Evolutionary conservation across 2,888 invertebrate genomes (phyloP).

Genomic region (Pandemis heparana): DNA sequence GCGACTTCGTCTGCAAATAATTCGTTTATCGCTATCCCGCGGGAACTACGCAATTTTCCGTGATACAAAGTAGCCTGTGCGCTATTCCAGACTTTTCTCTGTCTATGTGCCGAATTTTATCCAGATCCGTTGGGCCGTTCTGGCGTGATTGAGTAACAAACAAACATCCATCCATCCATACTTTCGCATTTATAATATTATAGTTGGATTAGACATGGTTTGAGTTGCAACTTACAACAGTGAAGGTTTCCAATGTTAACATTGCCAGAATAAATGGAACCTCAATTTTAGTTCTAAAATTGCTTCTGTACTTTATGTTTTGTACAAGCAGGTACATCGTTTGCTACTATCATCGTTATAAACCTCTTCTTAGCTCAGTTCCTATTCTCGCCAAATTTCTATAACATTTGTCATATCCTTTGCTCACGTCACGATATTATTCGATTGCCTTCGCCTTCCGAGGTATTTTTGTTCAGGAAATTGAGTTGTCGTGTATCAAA

Average conservation of each 20-base stretch:
- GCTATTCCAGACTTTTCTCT: no score
- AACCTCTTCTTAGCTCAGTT: conserved; percentile 44
- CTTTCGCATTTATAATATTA: no score
- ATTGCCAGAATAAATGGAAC: background rate
- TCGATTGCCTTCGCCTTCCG: conserved; percentile 60
- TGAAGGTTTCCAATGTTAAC: background rate
- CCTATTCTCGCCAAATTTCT: conserved; percentile 52
- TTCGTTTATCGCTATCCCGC: no score
- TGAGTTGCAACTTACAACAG: background rate
- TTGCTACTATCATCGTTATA: conserved; percentile 19
- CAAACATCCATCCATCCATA: no score
- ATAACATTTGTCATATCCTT: conserved; percentile 61
- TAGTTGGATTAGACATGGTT: background rate
- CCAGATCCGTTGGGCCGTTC: no score
- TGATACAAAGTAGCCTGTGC: no score
- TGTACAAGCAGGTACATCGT: background rate
- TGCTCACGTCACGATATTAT: conserved; percentile 67
- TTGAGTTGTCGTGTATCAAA: conserved; percentile 53
- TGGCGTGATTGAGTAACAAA: no score
- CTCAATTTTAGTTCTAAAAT: background rate
- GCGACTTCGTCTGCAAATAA: no score
- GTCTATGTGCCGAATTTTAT: no score
- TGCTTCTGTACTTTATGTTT: background rate
- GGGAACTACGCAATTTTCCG: no score
- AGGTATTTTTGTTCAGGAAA: conserved; percentile 55